Evolutionary conservation across 1,140 invertebrate species (phyloP).

Genomic region (Hycleus phaleratus): DNA sequence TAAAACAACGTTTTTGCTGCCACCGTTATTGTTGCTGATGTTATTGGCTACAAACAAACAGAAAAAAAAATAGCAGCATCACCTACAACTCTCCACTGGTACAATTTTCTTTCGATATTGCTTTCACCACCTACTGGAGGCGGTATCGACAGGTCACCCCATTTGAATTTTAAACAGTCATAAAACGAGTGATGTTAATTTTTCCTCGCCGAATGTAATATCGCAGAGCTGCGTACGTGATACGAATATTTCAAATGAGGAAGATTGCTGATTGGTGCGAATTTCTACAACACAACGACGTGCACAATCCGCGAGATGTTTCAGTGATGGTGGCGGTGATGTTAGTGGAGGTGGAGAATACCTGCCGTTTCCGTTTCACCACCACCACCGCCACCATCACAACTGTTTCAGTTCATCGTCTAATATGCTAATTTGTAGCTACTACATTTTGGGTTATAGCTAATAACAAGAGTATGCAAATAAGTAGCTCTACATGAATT

Average conservation of each 20-base stretch:
- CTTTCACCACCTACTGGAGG: constrained; percentile 28
- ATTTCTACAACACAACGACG: constrained; percentile 6
- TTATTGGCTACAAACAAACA: no score
- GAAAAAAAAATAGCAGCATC: background rate
- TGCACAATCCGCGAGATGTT: constrained; percentile 13
- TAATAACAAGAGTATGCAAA: constrained; percentile 26
- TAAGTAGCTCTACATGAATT: background rate
- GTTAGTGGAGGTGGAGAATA: background rate
- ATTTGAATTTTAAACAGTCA: constrained; percentile 40
- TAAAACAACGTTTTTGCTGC: constrained; percentile 16
- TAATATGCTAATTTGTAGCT: constrained; percentile 25
- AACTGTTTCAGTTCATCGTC: constrained; percentile 19
- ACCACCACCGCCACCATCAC: background rate
- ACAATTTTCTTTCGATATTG: constrained; percentile 18
- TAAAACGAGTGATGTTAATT: constrained; percentile 41
- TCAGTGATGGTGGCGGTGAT: background rate
- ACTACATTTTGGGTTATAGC: constrained; percentile 26
- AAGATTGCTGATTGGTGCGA: constrained; percentile 23
- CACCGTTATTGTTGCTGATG: no score
- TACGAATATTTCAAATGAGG: constrained; percentile 18
- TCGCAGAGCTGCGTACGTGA: constrained; percentile 31
- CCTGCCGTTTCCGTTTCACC: constrained; percentile 6
- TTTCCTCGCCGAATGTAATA: constrained; percentile 38
- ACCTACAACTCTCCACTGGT: constrained; percentile 5
- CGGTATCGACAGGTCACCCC: constrained; percentile 28